Percentiles rank a stretch among this genome's conserved stretches.
Conservation (phyloP, 64 coral and sea anemone species). For the Exaiptasia diaphana region DNA sequence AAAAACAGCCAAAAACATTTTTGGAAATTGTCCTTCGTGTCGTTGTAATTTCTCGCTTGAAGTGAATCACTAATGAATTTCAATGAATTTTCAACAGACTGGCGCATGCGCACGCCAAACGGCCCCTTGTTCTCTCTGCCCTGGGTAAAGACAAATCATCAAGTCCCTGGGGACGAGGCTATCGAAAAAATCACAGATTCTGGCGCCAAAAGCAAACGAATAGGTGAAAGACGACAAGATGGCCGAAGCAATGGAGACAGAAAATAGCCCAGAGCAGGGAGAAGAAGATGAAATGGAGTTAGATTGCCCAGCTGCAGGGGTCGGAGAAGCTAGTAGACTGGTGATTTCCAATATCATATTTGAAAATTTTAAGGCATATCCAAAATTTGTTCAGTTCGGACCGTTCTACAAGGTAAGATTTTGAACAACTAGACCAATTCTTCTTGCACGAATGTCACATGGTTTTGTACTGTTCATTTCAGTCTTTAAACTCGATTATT, state of each 20-base stretch:
- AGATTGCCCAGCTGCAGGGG: too few species aligned
- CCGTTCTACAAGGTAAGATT: constrained; percentile 94
- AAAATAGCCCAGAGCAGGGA: constrained; percentile 5
- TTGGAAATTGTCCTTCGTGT: too few species aligned
- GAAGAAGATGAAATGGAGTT: constrained; percentile 49
- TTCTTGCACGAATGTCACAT: background rate
- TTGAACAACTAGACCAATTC: background rate
- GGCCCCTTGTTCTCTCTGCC: too few species aligned
- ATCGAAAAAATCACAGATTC: too few species aligned
- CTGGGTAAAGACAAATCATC: too few species aligned
- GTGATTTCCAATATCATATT: constrained; percentile 98
- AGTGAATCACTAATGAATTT: too few species aligned
- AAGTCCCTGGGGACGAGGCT: too few species aligned
- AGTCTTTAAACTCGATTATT: constrained; percentile 96
- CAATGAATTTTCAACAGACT: too few species aligned
- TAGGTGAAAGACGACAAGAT: background rate
- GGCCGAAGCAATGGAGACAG: constrained; percentile 5
- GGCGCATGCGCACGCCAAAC: too few species aligned
- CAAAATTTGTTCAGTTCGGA: constrained; percentile 79
- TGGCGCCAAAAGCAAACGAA: constrained; percentile 33
- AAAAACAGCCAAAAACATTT: too few species aligned
- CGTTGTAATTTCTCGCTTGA: too few species aligned
- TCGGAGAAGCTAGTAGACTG: constrained; percentile 35
- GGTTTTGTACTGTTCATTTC: constrained; percentile 10
- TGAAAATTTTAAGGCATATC: constrained; percentile 98